These are phyloP conservation scores for Pampusana beccarii DNA, from an alignment of 2,113 vertebrate genomes.

Conservation along the genomic window DNA sequence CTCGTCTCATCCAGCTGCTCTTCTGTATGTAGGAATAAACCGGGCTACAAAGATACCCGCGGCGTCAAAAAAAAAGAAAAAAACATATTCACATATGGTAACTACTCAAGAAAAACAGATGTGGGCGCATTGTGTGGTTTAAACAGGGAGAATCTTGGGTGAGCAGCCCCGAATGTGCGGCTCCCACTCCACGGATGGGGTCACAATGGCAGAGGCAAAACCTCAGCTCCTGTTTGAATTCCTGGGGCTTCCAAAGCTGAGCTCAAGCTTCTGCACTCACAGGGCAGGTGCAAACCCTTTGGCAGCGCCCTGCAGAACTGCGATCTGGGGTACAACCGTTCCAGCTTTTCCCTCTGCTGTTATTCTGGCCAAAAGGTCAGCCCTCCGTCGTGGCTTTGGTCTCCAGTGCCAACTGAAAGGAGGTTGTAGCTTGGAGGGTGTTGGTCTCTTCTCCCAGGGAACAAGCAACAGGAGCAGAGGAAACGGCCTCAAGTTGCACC, in stretches of 20 bases:
- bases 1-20: not conserved
- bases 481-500: too few species aligned
- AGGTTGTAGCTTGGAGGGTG: too few species aligned
- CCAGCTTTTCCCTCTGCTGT: not conserved
- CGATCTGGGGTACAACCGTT: accelerated
- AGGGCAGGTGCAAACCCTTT: accelerated
- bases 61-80: not conserved
- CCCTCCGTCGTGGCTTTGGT: accelerated
- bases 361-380: not conserved
- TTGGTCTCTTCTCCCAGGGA: too few species aligned
- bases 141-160: not conserved
- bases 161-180: not conserved
- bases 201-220: not conserved
- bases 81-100: not conserved
- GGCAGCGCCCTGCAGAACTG: not conserved
- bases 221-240: not conserved
- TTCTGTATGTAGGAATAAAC: not conserved
- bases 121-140: accelerated
- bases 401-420: not conserved
- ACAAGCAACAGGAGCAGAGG: too few species aligned
- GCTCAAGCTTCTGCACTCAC: not conserved
- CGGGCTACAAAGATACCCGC: not conserved
- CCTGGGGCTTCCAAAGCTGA: not conserved
- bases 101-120: not conserved
- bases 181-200: not conserved